Conservation (phyloP, 2,113 vertebrate genomes). For the Labeo catla region DNA sequence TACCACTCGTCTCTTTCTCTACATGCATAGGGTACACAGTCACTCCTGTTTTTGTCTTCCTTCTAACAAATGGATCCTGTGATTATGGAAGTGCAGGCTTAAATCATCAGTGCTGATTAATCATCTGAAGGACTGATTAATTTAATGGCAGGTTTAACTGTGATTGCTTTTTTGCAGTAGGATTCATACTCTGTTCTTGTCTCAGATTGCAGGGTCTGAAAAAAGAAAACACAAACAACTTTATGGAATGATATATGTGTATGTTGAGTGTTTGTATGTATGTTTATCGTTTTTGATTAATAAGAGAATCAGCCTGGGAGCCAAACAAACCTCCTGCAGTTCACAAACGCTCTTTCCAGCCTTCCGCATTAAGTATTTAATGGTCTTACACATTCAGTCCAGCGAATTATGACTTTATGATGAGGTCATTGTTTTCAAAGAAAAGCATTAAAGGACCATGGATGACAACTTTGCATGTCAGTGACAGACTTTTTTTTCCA, state of each 20-base stretch:
- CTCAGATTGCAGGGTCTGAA: constrained; percentile 48
- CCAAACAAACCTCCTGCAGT: not conserved
- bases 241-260: constrained; percentile 48
- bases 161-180: constrained; percentile 51
- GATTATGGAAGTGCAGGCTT: constrained; percentile 40
- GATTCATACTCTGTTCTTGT: constrained; percentile 52
- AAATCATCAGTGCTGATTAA: constrained; percentile 52
- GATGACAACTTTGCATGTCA: constrained; percentile 7
- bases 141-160: constrained; percentile 57
- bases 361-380: constrained; percentile 23
- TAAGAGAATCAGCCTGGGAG: constrained; percentile 46
- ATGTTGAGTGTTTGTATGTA: constrained; percentile 66
- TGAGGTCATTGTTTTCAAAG: not conserved
- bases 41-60: constrained; percentile 40
- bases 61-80: constrained; percentile 62
- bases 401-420: not conserved
- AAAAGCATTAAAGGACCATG: constrained; percentile 24
- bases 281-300: constrained; percentile 47
- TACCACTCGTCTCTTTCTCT: constrained; percentile 32
- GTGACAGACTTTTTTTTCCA: constrained; percentile 32
- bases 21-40: not conserved
- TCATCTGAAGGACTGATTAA: constrained; percentile 58
- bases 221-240: not conserved
- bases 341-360: not conserved
- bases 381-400: constrained; percentile 29